Base-by-base conservation (phyloP, 2,797 vertebrate genomes). In the Otus scops region DNA sequence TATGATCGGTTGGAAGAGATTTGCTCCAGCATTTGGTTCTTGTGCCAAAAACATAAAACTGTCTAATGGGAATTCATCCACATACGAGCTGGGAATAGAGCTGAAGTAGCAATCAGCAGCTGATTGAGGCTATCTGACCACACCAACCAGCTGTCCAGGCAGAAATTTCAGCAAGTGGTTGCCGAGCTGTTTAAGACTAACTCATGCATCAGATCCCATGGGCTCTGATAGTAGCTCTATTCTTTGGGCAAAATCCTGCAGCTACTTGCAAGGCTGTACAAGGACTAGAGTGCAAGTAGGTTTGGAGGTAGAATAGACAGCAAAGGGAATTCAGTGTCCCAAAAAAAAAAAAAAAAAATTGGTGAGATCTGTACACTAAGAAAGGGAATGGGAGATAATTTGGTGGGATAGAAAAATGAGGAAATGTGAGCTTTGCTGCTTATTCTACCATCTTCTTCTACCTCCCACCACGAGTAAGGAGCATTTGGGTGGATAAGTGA, bases 1-100 rank as follows among this genome's bases (percentile, higher is more conserved):
- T 97, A 97, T 97, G 98, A 99, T 99, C 96, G 88, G 97, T 98
- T 97, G 96, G 96, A 97, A 98, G 97, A 98, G 98, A 98, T 98
- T 98, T 88, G 97, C 97, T 98, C 98, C 98, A 98, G 98, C 96
- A 97, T 97, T 98, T 97, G 84, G 88, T 98, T 98, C 98, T 98
- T 91, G 73, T 98, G 98, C 98, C 98, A 98, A 98, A 97, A 98
- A 98, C 45, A 75, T 87, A 92, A 96, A 97, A 60, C 77, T 88
- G 56, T 45, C 61, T 95, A 68, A 81, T 84, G 93, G 77, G 59
- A 93, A 93, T 45, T 80, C 43, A 45, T 89, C 63, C 30, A 13
- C 26, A 10, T n/a, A 43, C 4, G 17, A 82, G n/a, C 51, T 69
- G n/a, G 30, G 74, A 82, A 45, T 11, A 79, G 34, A 86, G 60